phyloP scores from a whole-genome alignment of 1,140 invertebrate genomes.

The Temnothorax longispinosus region DNA sequence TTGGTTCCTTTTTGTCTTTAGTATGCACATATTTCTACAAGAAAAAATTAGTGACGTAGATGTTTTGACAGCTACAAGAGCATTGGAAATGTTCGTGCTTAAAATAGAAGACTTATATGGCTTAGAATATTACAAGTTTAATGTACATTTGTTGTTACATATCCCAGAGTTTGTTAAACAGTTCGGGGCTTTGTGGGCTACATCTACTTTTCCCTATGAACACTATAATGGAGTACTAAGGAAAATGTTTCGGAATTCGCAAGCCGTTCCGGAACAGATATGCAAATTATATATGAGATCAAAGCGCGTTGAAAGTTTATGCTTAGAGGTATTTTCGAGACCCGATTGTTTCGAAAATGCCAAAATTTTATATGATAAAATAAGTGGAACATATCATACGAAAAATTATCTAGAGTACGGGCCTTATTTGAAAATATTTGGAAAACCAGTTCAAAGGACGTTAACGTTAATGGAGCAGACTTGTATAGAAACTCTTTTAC shows the following conservation, averaged over 20 bases:
- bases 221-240: slow-evolving; percentile 4
- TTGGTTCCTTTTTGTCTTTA: neutral
- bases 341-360: neutral
- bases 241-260: slow-evolving; percentile 5
- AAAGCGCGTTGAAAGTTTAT: neutral
- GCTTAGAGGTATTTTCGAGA: slow-evolving; percentile 1
- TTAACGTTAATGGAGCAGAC: slow-evolving; percentile 15
- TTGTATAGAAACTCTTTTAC: slow-evolving; percentile 15
- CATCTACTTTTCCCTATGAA: slow-evolving; percentile 64
- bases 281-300: slow-evolving; percentile 24
- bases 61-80: neutral
- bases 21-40: slow-evolving; percentile 23
- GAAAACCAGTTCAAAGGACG: neutral
- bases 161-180: slow-evolving; percentile 15
- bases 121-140: slow-evolving; percentile 26
- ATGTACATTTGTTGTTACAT: slow-evolving; percentile 30
- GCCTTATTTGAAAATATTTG: slow-evolving; percentile 13
- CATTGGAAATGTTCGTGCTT: slow-evolving; percentile 10
- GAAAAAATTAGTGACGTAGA: slow-evolving; percentile 1
- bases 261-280: slow-evolving; percentile 14
- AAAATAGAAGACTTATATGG: slow-evolving; percentile 34
- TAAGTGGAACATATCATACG: slow-evolving; percentile 1
- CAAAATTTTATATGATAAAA: slow-evolving; percentile 17
- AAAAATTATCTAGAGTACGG: neutral
- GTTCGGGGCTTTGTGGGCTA: slow-evolving; percentile 45